phyloP scores from a whole-genome alignment of 2,113 vertebrate species.

The Calyptomena viridis region DNA sequence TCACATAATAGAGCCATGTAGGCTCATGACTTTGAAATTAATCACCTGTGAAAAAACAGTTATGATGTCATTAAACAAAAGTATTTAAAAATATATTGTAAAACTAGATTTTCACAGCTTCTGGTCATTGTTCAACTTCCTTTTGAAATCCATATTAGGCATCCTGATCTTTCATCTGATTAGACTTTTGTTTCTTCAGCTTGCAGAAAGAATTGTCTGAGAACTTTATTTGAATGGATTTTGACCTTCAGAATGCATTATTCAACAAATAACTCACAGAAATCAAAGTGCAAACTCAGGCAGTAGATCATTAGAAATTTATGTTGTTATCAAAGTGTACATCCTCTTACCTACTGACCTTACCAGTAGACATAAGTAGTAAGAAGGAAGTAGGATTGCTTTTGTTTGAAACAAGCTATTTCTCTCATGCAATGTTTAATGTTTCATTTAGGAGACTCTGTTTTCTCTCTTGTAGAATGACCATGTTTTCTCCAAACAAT shows the following conservation, averaged over 20 bases:
- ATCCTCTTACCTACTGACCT: background rate
- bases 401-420: background rate
- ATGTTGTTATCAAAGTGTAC: background rate
- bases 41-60: background rate
- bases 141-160: background rate
- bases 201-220: background rate
- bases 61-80: background rate
- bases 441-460: background rate
- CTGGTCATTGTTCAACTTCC: background rate
- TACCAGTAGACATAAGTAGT: background rate
- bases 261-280: background rate
- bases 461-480: conserved; percentile 63
- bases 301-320: background rate
- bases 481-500: conserved; percentile 81
- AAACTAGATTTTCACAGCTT: background rate
- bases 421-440: background rate
- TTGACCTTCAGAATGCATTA: background rate
- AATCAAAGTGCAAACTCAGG: background rate
- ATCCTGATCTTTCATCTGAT: background rate
- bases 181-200: background rate
- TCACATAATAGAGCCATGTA: background rate
- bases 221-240: background rate
- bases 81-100: background rate
- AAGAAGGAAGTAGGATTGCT: background rate
- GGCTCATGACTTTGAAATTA: background rate